Evolutionary conservation across 2,797 vertebrate genomes (phyloP).

Genomic region (Natrix natrix): DNA sequence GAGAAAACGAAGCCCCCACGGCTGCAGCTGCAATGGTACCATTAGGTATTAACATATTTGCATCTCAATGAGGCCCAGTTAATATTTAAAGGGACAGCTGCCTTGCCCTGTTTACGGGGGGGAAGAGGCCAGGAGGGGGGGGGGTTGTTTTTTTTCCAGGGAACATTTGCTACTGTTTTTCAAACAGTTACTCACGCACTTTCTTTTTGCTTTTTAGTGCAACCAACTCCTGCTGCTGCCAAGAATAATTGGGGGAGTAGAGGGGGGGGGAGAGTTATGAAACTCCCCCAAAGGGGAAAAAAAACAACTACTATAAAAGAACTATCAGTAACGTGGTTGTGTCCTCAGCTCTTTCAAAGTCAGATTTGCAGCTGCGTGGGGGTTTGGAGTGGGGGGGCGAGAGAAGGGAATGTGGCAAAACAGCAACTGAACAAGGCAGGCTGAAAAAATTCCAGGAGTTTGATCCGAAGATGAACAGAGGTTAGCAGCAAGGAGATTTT

Average conservation of each 20-base stretch:
- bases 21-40: conserved; percentile 71
- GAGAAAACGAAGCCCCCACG: conserved; percentile 33
- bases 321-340: conserved; percentile 58
- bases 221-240: conserved; percentile 26
- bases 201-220: conserved; percentile 19
- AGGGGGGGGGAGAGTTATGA: conserved; percentile 37
- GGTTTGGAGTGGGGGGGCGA: fast-evolving
- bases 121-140: neutral
- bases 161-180: conserved; percentile 56
- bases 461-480: neutral
- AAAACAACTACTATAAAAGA: conserved; percentile 3
- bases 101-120: conserved; percentile 51
- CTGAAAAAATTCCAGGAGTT: neutral
- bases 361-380: conserved; percentile 56
- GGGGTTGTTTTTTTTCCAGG: conserved; percentile 5
- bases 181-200: neutral
- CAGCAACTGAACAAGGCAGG: neutral
- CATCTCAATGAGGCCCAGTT: conserved; percentile 74
- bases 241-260: neutral
- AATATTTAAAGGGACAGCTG: conserved; percentile 79
- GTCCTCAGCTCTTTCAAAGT: conserved; percentile 58
- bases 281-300: neutral
- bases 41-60: conserved; percentile 63
- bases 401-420: neutral
- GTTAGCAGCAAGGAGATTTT: neutral